phyloP scores from a whole-genome alignment of 2,888 invertebrate species.

The Ophonus ardosiacus region DNA sequence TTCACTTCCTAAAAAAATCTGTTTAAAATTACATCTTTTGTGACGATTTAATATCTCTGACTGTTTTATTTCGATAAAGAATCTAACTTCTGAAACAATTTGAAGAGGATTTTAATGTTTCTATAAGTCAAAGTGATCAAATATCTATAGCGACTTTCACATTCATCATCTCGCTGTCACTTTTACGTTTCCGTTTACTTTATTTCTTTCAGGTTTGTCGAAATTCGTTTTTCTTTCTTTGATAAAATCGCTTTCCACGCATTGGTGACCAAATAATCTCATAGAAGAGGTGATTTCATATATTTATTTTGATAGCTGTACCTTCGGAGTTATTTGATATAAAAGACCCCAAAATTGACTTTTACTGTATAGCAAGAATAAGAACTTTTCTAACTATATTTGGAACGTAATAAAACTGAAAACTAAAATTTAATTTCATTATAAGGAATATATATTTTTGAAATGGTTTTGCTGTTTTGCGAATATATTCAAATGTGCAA shows the following conservation, averaged over 20 bases:
- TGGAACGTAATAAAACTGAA: not conserved
- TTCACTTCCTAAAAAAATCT: too few relatives aligned
- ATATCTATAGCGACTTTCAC: slow-evolving; percentile 27
- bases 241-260: slow-evolving; percentile 35
- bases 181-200: slow-evolving; percentile 42
- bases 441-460: not conserved
- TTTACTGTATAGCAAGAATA: not conserved
- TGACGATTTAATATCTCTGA: not conserved
- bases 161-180: slow-evolving; percentile 36
- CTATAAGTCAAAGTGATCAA: slow-evolving; percentile 33
- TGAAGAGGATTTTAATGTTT: slow-evolving; percentile 29
- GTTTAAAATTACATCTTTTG: not conserved
- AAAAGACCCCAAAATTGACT: not conserved
- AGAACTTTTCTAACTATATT: not conserved
- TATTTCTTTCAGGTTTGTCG: slow-evolving; percentile 38
- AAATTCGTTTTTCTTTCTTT: slow-evolving; percentile 42
- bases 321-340: not conserved
- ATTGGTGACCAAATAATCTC: slow-evolving; percentile 33
- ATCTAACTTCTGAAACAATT: slow-evolving; percentile 4
- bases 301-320: slow-evolving; percentile 28
- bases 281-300: slow-evolving; percentile 10
- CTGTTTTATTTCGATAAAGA: not conserved
- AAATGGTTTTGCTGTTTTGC: too few relatives aligned
- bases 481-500: too few relatives aligned
- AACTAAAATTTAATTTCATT: not conserved